Conservation (phyloP, 1,140 invertebrate genomes). For the Zaprionus nigranus region DNA sequence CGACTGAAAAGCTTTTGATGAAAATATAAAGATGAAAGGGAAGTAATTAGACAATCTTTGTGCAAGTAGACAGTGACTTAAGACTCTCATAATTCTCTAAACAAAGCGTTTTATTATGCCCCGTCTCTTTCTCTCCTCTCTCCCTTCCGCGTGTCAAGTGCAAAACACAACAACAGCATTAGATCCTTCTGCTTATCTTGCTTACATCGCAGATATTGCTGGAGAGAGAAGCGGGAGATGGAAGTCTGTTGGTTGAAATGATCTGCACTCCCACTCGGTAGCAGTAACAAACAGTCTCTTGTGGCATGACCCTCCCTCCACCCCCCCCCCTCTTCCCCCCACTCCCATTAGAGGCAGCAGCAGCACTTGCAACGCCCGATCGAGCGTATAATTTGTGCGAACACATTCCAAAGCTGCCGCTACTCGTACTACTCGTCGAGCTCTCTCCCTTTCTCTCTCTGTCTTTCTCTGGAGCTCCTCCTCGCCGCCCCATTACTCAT, state of each 20-base stretch:
- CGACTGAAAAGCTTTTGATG: too few relatives aligned
- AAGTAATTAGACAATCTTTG: neutral
- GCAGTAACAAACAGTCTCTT: constrained; percentile 6
- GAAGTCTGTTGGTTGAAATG: constrained; percentile 8
- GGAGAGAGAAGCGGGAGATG: neutral
- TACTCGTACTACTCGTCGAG: constrained; percentile 26
- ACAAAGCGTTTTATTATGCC: neutral
- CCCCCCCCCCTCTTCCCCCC: too few relatives aligned
- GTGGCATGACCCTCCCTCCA: neutral
- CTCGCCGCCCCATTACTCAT: constrained; percentile 72
- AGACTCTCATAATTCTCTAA: neutral
- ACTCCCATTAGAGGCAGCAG: constrained; percentile 24
- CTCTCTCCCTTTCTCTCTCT: neutral
- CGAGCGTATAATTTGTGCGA: constrained; percentile 72
- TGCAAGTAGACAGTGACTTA: neutral
- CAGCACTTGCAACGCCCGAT: constrained; percentile 55
- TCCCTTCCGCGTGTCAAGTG: neutral
- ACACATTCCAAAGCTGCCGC: constrained; percentile 70
- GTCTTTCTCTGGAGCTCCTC: constrained; percentile 2
- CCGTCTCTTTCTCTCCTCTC: neutral
- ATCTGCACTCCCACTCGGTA: constrained; percentile 31
- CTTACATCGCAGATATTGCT: constrained; percentile 21
- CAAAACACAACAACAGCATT: constrained; percentile 27
- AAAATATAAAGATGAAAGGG: neutral
- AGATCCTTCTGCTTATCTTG: constrained; percentile 11